phyloP scores from a whole-genome alignment of 2,113 vertebrate genomes.

The Sebastes fasciatus region DNA sequence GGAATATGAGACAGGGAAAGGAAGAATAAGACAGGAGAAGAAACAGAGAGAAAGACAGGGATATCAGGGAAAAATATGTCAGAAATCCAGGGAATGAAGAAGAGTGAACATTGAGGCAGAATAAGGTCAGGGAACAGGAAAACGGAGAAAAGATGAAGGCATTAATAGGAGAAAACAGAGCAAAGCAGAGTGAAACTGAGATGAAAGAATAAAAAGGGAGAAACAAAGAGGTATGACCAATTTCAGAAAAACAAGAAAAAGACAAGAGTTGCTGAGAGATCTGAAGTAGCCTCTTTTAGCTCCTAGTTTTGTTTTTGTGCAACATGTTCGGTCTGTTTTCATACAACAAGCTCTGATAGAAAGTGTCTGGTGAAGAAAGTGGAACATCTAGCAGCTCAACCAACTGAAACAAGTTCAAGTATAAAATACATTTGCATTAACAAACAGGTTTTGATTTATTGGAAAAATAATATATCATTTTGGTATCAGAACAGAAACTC shows the following conservation, averaged over 20 bases:
- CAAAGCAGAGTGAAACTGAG: background rate
- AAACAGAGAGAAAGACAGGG: background rate
- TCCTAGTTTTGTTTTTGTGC: no score
- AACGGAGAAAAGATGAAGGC: background rate
- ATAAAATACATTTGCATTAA: no score
- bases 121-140: background rate
- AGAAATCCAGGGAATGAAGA: background rate
- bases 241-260: background rate
- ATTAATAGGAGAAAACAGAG: background rate
- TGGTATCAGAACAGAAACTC: background rate
- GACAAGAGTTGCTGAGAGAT: background rate
- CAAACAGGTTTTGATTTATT: no score
- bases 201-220: background rate
- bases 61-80: background rate
- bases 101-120: background rate
- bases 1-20: background rate
- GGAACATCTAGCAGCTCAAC: background rate
- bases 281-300: no score
- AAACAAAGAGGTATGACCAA: background rate
- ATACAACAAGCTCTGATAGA: no score
- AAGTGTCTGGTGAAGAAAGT: background rate
- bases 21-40: background rate
- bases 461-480: no score
- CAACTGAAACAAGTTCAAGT: background rate
- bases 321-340: no score